phyloP scores from a whole-genome alignment of 2,888 invertebrate genomes.

The Diachrysia chrysitis region DNA sequence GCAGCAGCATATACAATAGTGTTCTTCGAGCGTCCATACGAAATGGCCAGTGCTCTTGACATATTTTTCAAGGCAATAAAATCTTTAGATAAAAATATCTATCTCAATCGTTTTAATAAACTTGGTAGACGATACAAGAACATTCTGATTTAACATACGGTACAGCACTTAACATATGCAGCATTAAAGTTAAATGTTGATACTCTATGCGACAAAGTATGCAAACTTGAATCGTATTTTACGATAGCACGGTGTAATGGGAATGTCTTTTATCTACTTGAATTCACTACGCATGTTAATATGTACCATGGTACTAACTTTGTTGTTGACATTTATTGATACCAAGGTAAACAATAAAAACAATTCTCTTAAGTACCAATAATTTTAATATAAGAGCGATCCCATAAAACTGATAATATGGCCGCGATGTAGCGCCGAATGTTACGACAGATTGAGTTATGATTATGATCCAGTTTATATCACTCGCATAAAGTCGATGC shows the following conservation, averaged over 20 bases:
- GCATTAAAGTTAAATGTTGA: constrained; percentile 2
- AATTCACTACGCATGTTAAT: constrained; percentile 9
- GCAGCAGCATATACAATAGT: too few relatives aligned
- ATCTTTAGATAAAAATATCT: background rate
- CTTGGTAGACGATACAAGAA: background rate
- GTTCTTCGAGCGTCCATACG: too few relatives aligned
- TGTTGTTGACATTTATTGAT: constrained; percentile 35
- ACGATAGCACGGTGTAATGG: background rate
- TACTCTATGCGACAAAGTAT: constrained; percentile 3
- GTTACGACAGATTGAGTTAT: constrained; percentile 51
- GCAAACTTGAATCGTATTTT: constrained; percentile 4
- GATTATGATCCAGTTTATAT: constrained; percentile 44
- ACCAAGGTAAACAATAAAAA: constrained; percentile 25
- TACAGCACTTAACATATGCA: constrained; percentile 1
- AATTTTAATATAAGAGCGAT: constrained; percentile 31
- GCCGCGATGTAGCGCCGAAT: constrained; percentile 39
- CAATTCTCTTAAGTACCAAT: constrained; percentile 33
- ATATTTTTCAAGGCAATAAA: background rate
- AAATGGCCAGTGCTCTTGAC: too few relatives aligned
- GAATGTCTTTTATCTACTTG: background rate
- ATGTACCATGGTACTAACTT: constrained; percentile 10
- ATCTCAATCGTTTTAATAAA: background rate
- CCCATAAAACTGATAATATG: constrained; percentile 41
- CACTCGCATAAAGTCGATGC: constrained; percentile 34
- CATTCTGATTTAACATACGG: constrained; percentile 1